Conservation (phyloP, 2,888 invertebrate genomes). For the Pterostichus madidus region DNA sequence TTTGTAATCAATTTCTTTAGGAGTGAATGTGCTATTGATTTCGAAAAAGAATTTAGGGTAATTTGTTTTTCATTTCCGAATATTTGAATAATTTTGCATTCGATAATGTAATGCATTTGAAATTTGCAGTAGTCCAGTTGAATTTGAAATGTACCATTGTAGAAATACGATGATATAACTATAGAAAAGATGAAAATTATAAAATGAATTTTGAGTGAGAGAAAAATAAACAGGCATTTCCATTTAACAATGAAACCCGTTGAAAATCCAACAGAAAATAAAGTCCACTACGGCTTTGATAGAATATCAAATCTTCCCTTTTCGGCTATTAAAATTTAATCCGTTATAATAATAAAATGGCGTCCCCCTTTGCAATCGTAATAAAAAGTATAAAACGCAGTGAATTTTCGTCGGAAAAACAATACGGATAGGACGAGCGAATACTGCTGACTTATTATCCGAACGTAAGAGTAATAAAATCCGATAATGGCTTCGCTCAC, state of each 20-base stretch:
- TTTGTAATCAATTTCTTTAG: background rate
- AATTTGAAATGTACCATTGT: background rate
- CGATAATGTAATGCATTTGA: slow-evolving; percentile 36
- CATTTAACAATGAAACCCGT: slow-evolving; percentile 45
- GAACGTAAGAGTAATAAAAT: slow-evolving; percentile 65
- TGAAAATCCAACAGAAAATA: slow-evolving; percentile 43
- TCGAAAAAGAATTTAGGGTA: background rate
- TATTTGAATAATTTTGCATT: slow-evolving; percentile 27
- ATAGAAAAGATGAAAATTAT: background rate
- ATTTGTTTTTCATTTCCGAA: slow-evolving; percentile 25
- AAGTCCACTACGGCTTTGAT: slow-evolving; percentile 44
- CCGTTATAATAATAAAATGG: slow-evolving; percentile 66
- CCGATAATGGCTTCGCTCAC: slow-evolving; percentile 66
- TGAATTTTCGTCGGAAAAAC: slow-evolving; percentile 64
- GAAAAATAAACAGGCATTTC: slow-evolving; percentile 37
- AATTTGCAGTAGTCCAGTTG: slow-evolving; percentile 6
- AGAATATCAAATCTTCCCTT: slow-evolving; percentile 54
- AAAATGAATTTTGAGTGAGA: slow-evolving; percentile 15
- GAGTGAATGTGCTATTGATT: background rate
- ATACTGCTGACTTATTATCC: slow-evolving; percentile 67
- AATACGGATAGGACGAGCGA: slow-evolving; percentile 60
- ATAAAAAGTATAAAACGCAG: slow-evolving; percentile 63
- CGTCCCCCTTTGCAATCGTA: slow-evolving; percentile 54
- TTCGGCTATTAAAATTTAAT: slow-evolving; percentile 64
- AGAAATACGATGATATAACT: too few species aligned